Conservation (phyloP, 1,140 invertebrate species). For the Andrena cerasifolii region DNA sequence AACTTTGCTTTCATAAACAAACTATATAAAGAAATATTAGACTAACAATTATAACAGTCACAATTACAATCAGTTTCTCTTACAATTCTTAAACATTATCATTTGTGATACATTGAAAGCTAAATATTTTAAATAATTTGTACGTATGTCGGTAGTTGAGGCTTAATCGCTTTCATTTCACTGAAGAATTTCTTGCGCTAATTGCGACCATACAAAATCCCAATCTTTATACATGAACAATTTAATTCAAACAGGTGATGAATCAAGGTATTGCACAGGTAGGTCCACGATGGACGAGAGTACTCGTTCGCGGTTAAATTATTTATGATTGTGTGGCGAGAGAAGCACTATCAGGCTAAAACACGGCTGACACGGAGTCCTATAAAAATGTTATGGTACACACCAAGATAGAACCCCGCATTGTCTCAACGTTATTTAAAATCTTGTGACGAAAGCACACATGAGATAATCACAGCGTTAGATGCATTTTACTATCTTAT, state of each 20-base stretch:
- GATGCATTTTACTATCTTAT: neutral
- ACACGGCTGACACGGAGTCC: conserved; percentile 46
- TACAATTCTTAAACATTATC: too few relatives aligned
- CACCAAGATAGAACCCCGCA: neutral
- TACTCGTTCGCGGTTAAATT: conserved; percentile 49
- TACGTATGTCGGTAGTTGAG: too few relatives aligned
- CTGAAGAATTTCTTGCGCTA: too few relatives aligned
- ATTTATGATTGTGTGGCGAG: conserved; percentile 42
- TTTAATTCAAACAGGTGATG: neutral
- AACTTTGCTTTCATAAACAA: too few relatives aligned
- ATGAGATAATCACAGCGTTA: conserved; percentile 1
- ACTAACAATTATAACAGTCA: too few relatives aligned
- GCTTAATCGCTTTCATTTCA: too few relatives aligned
- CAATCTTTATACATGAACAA: neutral
- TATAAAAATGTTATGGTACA: conserved; percentile 55
- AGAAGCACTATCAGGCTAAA: conserved; percentile 38
- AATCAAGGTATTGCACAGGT: conserved; percentile 16
- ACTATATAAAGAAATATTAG: too few relatives aligned
- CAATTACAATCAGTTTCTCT: too few relatives aligned
- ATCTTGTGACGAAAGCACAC: conserved; percentile 24
- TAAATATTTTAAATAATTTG: too few relatives aligned
- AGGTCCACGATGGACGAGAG: neutral
- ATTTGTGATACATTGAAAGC: too few relatives aligned
- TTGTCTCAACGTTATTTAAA: conserved; percentile 27
- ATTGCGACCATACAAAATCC: neutral